Conservation (phyloP, 2,797 vertebrate genomes). For the Oreochromis mossambicus region DNA sequence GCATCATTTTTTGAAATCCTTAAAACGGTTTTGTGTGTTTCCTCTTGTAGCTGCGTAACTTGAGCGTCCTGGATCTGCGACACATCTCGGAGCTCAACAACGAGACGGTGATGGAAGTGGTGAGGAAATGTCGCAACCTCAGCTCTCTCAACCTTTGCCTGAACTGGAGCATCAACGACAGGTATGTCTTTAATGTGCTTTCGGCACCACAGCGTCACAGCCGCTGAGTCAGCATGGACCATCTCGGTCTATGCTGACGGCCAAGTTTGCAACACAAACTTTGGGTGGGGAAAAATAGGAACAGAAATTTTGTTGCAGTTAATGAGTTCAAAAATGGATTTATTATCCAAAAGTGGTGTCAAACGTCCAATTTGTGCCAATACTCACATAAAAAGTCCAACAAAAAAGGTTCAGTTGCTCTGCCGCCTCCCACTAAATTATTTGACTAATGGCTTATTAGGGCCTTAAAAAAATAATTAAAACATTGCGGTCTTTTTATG, state of each 20-base stretch:
- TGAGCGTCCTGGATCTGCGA: slow-evolving; percentile 91
- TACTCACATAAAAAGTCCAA: slow-evolving; percentile 15
- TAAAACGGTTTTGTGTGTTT: background rate
- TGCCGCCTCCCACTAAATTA: background rate
- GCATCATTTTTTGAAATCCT: background rate
- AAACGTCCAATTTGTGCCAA: background rate
- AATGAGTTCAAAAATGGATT: background rate
- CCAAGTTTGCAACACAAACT: background rate
- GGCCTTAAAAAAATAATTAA: background rate
- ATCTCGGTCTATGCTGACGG: background rate
- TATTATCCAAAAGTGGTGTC: background rate
- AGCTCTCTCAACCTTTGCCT: slow-evolving; percentile 97
- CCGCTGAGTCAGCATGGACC: background rate
- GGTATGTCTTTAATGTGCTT: slow-evolving; percentile 67
- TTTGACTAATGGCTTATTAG: slow-evolving; percentile 24
- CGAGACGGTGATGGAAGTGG: slow-evolving; percentile 98
- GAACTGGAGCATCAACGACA: slow-evolving; percentile 99
- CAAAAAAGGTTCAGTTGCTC: background rate
- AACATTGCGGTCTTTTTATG: slow-evolving; percentile 5
- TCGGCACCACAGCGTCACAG: too few relatives aligned
- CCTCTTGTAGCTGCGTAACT: slow-evolving; percentile 82
- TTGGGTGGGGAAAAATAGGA: background rate
- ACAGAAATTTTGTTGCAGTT: background rate
- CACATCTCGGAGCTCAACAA: slow-evolving; percentile 98
- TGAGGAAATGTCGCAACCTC: slow-evolving; percentile 91